These are phyloP conservation scores for Galerucella pusilla DNA, from an alignment of 2,888 invertebrate genomes.

Conservation along the genomic window DNA sequence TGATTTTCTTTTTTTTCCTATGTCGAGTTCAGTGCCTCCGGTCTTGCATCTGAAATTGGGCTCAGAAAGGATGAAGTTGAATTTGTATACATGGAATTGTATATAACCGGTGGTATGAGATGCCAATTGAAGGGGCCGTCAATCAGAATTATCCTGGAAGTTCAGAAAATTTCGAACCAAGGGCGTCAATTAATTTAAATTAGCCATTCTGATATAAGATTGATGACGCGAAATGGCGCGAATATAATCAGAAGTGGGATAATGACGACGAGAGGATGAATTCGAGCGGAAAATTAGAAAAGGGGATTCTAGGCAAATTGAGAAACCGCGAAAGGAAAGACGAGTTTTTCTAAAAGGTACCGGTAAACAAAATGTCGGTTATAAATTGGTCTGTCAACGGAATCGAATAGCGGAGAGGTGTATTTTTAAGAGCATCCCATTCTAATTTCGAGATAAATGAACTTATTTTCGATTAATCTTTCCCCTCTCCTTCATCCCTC, in stretches of 20 bases:
- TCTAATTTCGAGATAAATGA: neutral
- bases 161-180: constrained; percentile 31
- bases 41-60: no score
- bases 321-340: constrained; percentile 22
- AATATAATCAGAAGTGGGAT: constrained; percentile 39
- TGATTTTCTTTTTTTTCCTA: no score
- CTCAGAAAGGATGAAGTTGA: no score
- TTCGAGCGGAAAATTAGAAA: constrained; percentile 38
- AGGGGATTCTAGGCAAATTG: constrained; percentile 17
- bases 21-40: no score
- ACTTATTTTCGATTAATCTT: no score
- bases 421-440: constrained; percentile 4
- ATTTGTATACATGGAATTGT: no score
- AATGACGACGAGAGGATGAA: constrained; percentile 35
- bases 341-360: constrained; percentile 12
- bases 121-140: constrained; percentile 27
- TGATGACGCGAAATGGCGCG: constrained; percentile 39
- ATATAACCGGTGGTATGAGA: neutral
- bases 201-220: constrained; percentile 40
- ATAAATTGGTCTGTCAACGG: constrained; percentile 28
- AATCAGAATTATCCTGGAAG: constrained; percentile 39
- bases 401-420: constrained; percentile 5
- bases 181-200: constrained; percentile 38
- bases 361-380: constrained; percentile 35
- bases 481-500: no score